Conservation (phyloP, 2,888 invertebrate species). For the Rosalia funebris region DNA sequence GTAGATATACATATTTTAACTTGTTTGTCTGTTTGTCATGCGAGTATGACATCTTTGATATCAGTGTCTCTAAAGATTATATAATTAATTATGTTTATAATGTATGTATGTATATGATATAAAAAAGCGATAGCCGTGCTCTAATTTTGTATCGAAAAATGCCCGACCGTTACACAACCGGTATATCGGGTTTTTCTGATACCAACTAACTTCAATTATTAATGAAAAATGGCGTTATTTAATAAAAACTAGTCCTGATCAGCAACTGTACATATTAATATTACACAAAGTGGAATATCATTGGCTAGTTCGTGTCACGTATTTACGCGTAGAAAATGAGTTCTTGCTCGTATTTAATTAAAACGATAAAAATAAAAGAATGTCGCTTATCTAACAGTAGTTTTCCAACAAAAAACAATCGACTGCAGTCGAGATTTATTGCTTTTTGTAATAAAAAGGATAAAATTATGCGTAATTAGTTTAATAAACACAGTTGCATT, state of each 20-base stretch:
- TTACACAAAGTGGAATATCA: not conserved
- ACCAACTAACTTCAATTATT: not conserved
- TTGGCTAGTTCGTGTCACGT: not conserved
- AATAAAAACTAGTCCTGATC: not conserved
- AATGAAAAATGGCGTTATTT: not conserved
- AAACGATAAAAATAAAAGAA: conserved; percentile 10
- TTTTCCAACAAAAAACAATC: conserved; percentile 28
- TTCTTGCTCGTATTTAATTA: conserved; percentile 22
- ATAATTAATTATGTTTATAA: no score
- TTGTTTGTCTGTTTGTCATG: no score
- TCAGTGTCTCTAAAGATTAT: no score
- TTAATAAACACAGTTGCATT: conserved; percentile 19
- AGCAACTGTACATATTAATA: not conserved
- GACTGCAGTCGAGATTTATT: conserved; percentile 24
- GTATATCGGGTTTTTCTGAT: no score
- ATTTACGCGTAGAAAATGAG: conserved; percentile 18
- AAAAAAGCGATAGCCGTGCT: no score
- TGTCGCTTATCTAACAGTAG: conserved; percentile 20
- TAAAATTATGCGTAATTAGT: conserved; percentile 21
- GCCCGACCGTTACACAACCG: not conserved
- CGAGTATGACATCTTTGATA: no score
- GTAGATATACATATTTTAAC: no score
- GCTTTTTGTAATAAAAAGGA: conserved; percentile 16
- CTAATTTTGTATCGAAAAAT: not conserved
- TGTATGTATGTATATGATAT: no score